Base-by-base conservation (phyloP, 2,797 vertebrate species). In the Nannoperca australis region DNA sequence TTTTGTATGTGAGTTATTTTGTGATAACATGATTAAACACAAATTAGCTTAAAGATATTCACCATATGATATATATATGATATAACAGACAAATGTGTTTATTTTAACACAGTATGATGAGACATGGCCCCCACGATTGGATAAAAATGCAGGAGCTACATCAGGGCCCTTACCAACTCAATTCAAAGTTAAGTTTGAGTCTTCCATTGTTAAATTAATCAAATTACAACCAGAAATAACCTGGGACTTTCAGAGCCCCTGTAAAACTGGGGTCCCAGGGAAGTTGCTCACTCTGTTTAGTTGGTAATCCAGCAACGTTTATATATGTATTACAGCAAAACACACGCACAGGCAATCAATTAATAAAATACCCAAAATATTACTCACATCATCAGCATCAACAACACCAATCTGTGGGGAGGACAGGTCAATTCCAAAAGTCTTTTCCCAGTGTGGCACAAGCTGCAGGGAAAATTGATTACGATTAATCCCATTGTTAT, bases 381-480 rank as follows among this genome's bases (percentile, higher is more conserved):
- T 68, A 97, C 97, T 97, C 88, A 98, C 97, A 71, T 98, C 97
- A 3, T 93, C 94, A 45, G 96, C 93, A 13, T 98, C 96, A 68
- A 98, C 96, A 24, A 98, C 94, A 34, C 97, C 97, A 65, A 98
- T 97, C 89, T 98, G 97, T 42, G 97, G 97, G 70, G 81, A 83
- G 47, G 95, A 96, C 88, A 98, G 89, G 92, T 98, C 97, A 17
- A 98, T 97, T 78, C 92, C 94, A 59, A 97, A 98, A 0, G 90
- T 97, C 89, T 96, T 97, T 92, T 98, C 97, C 97, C 97, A 98
- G 90, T 97, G 97, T 1, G 96, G 96, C 68, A 97, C 91, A 76
- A 97, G 94, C 97, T 98, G 88, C 22, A 73, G 68, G 50, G 12
- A 20, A 81, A 79, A 83, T 22, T n/a, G 24, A 13, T 30, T 3